These are phyloP conservation scores for Nerophis lumbriciformis DNA, from an alignment of 2,113 vertebrate species.

Conservation along the genomic window DNA sequence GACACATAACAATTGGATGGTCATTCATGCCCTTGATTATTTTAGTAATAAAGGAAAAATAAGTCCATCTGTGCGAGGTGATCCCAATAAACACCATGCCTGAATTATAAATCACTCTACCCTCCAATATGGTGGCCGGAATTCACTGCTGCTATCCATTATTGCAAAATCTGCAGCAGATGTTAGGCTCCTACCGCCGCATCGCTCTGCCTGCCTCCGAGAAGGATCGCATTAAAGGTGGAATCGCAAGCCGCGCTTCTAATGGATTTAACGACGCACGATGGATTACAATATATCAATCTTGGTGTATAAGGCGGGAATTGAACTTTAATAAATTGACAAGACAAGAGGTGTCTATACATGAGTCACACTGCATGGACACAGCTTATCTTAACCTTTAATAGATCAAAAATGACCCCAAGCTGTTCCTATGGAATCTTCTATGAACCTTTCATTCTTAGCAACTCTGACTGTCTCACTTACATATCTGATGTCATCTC, in stretches of 20 bases:
- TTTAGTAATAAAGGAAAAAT: slow-evolving; percentile 27
- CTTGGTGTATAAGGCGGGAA: neutral
- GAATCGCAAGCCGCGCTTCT: slow-evolving; percentile 10
- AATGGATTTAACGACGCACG: neutral
- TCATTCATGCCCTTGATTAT: neutral
- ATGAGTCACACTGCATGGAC: neutral
- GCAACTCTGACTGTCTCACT: too few species aligned
- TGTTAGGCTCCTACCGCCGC: slow-evolving; percentile 12
- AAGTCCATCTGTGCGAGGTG: slow-evolving; percentile 21
- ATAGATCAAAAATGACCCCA: too few species aligned
- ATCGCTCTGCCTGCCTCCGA: too few species aligned
- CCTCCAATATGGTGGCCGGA: neutral
- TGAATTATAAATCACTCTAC: slow-evolving; percentile 38
- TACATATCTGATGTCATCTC: too few species aligned
- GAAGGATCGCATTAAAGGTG: neutral
- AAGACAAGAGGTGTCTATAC: neutral
- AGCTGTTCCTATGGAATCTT: too few species aligned
- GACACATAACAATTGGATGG: too few species aligned
- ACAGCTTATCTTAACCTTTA: neutral
- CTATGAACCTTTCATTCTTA: too few species aligned
- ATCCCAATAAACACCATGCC: slow-evolving; percentile 17
- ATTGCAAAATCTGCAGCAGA: slow-evolving; percentile 44
- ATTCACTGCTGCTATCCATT: slow-evolving; percentile 51
- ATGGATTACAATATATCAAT: slow-evolving; percentile 12
- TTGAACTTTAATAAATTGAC: neutral